phyloP scores from a whole-genome alignment of 2,113 vertebrate genomes.

The Phyllostomus hastatus region DNA sequence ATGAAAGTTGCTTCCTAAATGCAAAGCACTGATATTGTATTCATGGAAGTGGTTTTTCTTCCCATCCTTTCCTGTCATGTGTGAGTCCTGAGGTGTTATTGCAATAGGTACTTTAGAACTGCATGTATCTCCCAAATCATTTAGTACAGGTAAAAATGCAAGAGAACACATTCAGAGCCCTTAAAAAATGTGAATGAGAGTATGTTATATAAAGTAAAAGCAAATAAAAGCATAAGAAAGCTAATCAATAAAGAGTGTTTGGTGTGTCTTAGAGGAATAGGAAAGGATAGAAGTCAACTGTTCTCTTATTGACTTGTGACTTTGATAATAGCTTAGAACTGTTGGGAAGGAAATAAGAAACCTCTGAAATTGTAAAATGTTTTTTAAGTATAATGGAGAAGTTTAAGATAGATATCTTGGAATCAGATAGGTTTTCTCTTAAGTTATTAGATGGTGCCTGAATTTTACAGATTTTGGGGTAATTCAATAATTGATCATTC shows the following conservation, averaged over 20 bases:
- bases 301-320: constrained; percentile 35
- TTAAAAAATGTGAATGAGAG: constrained; percentile 10
- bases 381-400: neutral
- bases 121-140: neutral
- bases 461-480: constrained; percentile 17
- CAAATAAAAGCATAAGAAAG: neutral
- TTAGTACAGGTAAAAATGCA: neutral
- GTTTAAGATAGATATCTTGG: neutral
- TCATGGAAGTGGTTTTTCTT: constrained; percentile 37
- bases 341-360: constrained; percentile 33
- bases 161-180: neutral
- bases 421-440: neutral
- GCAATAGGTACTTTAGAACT: constrained; percentile 35
- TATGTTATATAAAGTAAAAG: constrained; percentile 27
- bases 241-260: constrained; percentile 25
- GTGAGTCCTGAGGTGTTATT: constrained; percentile 29
- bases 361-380: neutral
- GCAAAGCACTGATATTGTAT: constrained; percentile 42
- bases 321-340: constrained; percentile 34
- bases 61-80: constrained; percentile 35
- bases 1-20: constrained; percentile 57
- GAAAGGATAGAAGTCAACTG: constrained; percentile 27
- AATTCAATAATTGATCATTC: neutral
- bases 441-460: neutral
- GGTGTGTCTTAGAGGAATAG: constrained; percentile 43